Percentiles rank a stretch among this genome's conserved stretches.
Evolutionary conservation across 2,797 vertebrate species (phyloP).

Genomic region (Falco columbarius): DNA sequence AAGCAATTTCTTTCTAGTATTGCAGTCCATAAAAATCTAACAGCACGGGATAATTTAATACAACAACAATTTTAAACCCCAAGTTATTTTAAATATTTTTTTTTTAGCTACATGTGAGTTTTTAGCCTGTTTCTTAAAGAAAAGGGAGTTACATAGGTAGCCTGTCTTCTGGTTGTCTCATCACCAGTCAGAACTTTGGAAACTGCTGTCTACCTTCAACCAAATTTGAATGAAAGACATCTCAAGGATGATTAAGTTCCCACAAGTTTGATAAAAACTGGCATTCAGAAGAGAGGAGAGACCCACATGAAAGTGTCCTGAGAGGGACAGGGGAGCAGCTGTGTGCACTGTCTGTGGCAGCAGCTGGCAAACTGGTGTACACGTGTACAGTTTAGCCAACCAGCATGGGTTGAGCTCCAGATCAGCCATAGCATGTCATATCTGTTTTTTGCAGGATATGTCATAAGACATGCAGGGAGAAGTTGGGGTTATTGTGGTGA

Average conservation of each 20-base stretch:
- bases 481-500: conserved; percentile 30
- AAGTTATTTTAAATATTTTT: neutral
- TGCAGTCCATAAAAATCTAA: neutral
- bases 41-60: neutral
- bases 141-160: neutral
- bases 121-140: neutral
- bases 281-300: neutral
- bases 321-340: neutral
- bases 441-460: conserved; percentile 23
- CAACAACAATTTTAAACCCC: neutral
- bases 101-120: neutral
- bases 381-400: fast-evolving
- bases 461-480: conserved; percentile 47
- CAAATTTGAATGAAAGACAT: fast-evolving
- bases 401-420: neutral
- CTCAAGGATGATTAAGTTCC: neutral
- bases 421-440: neutral
- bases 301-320: neutral
- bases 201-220: neutral
- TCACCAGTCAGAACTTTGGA: neutral
- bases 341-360: neutral
- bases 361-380: neutral
- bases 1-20: neutral
- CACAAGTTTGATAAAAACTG: neutral
- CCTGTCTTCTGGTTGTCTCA: neutral